Evolutionary conservation across 2,113 vertebrate genomes (phyloP).

Genomic region (Brienomyrus longianalis): DNA sequence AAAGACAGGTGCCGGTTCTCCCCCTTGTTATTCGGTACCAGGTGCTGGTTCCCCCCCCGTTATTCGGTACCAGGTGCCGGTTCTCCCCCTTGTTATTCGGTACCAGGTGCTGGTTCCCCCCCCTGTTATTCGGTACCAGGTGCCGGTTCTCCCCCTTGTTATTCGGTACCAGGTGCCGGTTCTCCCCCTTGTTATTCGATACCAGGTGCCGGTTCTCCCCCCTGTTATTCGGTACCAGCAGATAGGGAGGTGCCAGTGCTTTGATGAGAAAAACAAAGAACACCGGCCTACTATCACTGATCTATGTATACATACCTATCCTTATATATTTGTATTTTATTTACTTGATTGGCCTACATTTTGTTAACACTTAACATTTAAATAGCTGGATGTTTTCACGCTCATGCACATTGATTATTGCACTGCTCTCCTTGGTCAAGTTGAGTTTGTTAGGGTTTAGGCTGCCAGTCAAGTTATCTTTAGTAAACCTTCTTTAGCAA

Average conservation of each 20-base stretch:
- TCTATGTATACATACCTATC: neutral
- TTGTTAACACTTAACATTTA: neutral
- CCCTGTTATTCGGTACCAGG: neutral
- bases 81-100: neutral
- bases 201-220: too few relatives aligned
- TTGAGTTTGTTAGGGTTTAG: neutral
- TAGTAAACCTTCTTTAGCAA: neutral
- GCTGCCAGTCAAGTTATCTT: neutral
- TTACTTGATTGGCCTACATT: neutral
- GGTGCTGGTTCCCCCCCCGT: neutral
- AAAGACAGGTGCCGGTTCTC: neutral
- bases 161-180: too few relatives aligned
- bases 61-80: neutral
- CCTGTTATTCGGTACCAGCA: neutral
- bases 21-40: too few relatives aligned
- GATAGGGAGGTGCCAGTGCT: neutral
- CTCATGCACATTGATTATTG: neutral
- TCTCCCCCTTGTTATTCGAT: too few relatives aligned
- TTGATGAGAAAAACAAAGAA: neutral
- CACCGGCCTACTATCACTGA: neutral
- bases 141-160: neutral
- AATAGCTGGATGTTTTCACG: neutral
- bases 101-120: neutral
- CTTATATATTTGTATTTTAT: neutral
- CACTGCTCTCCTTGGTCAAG: neutral